Evolutionary conservation across 2,888 invertebrate genomes (phyloP), one percentile per base, ranked within the genome.

Genomic region (Tinea pellionella): DNA sequence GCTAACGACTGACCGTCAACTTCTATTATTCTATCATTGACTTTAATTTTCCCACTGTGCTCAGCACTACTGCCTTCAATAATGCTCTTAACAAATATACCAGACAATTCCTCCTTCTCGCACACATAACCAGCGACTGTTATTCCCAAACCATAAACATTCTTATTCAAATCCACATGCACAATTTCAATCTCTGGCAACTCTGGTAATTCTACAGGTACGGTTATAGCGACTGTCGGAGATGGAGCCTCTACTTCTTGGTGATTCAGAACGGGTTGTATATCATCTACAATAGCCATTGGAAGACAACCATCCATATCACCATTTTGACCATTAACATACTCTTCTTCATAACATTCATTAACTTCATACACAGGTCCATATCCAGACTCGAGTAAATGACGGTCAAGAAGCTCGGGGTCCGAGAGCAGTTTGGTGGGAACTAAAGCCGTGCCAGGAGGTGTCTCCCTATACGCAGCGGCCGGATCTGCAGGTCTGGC

Each of bases 81-180:
- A 68, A 99, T 96, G 77, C 98, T 98, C 82, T 99, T 98, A 15
- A 99, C 98, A 88, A 99, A 99, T 72, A 99, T 98, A 7, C 99
- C 99, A n/a, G 97, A 98, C 59, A 99, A 90, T 80, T 99, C 99
- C 85, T 99, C 99, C 85, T 97, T 96, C 78, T 97, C 97, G 81
- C 98, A 97, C 43, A 98, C 97, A 83, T 98, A 98, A 56, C 98
- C 98, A 2, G 98, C 98, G 60, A 98, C 97, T 2, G 98, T 98
- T 67, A 98, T 97, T 55, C 98, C 98, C 63, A 97, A 88, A 30
- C 98, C 95, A 71, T 96, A 94, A 62, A 94, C 93, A 83, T 97
- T 97, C 80, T 98, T 98, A 70, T 92, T 91, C 64, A 98, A 89
- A 77, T 96, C 93, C 47, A 98, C 96, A 68, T 94, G 94, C 74